Conservation (phyloP, 2,113 vertebrate genomes). For the Phycodurus eques region DNA sequence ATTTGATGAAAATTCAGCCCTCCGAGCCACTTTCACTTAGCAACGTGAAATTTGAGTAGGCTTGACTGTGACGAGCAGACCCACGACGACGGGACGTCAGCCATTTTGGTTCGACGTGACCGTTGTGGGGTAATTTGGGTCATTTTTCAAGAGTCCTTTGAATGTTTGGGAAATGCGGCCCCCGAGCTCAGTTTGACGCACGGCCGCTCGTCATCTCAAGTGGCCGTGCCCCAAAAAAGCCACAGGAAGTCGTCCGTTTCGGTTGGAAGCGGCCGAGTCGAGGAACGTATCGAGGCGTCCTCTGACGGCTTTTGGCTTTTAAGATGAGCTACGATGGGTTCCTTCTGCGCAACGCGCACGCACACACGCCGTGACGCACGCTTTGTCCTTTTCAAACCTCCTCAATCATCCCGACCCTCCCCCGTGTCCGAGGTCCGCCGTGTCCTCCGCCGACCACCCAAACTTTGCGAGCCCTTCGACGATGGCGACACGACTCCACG, state of each 20-base stretch:
- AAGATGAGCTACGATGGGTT: not conserved
- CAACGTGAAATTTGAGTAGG: not conserved
- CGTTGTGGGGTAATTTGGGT: not conserved
- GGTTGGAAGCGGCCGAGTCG: not conserved
- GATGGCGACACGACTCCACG: too few relatives aligned
- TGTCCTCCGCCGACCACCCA: not conserved
- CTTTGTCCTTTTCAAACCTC: slow-evolving; percentile 1
- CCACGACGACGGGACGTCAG: not conserved
- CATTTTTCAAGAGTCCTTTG: too few relatives aligned
- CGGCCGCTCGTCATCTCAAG: not conserved
- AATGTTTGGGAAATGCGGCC: too few relatives aligned
- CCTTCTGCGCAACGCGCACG: not conserved
- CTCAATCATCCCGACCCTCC: not conserved
- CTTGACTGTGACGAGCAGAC: too few relatives aligned
- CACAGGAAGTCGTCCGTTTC: not conserved
- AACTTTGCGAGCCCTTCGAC: too few relatives aligned
- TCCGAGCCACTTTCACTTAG: not conserved
- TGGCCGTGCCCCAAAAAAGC: not conserved
- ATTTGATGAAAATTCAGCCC: not conserved
- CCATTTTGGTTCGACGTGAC: not conserved
- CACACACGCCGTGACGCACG: not conserved
- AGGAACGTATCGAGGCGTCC: too few relatives aligned
- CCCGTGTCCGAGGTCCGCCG: not conserved
- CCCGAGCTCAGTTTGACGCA: not conserved
- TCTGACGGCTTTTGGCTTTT: too few relatives aligned